Conservation (phyloP, 2,888 invertebrate species). For the Anoplius nigerrimus region DNA sequence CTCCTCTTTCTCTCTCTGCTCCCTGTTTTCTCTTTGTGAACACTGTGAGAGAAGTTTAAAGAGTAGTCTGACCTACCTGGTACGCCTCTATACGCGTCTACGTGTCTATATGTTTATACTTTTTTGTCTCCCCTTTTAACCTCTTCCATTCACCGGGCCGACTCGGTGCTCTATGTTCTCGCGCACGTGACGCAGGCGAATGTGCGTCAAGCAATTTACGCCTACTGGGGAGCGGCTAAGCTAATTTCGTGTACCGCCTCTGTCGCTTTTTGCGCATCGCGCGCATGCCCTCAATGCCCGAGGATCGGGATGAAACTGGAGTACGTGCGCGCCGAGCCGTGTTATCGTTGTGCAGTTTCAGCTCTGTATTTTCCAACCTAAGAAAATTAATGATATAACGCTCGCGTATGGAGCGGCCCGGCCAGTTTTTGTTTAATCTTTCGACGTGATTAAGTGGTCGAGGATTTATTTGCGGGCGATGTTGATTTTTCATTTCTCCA, state of each 20-base stretch:
- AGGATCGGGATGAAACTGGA: conserved; percentile 26
- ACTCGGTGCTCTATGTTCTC: conserved; percentile 13
- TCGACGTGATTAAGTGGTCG: no score
- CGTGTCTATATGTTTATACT: neutral
- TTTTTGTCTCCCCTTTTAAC: neutral
- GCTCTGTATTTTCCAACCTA: no score
- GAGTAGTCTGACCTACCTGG: conserved; percentile 40
- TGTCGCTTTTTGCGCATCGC: conserved; percentile 42
- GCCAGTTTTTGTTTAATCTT: no score
- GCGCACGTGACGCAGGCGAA: conserved; percentile 28
- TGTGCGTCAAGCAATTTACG: conserved; percentile 53
- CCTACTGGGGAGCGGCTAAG: conserved; percentile 46
- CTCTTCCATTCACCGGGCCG: neutral
- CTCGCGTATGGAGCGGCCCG: no score
- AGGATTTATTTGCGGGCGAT: no score
- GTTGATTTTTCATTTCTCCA: no score
- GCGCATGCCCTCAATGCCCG: conserved; percentile 32
- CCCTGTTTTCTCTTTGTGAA: conserved; percentile 25
- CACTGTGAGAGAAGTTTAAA: conserved; percentile 49
- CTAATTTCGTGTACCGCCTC: conserved; percentile 44
- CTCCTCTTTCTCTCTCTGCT: conserved; percentile 10
- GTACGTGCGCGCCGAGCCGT: conserved; percentile 19
- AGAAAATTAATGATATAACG: no score
- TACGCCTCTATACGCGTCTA: conserved; percentile 3
- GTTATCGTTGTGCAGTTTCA: conserved; percentile 3